Evolutionary conservation across 2,888 invertebrate species (phyloP).

Genomic region (Dichetophora obliterata): DNA sequence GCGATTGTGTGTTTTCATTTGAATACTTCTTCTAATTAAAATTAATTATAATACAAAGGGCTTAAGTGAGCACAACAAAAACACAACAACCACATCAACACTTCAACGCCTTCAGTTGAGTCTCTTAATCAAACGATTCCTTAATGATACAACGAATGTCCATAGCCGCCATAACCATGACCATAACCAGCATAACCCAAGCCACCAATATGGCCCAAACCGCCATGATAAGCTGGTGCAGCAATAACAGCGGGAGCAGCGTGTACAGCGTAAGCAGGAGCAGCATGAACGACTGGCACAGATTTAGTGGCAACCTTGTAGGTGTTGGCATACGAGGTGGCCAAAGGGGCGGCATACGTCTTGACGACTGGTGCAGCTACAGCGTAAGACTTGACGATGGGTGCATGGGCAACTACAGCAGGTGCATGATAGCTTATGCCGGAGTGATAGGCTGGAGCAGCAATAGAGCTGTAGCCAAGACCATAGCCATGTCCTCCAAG

Average conservation of each 20-base stretch:
- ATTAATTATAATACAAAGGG: not conserved
- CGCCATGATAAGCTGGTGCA: constrained; percentile 54
- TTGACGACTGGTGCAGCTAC: constrained; percentile 62
- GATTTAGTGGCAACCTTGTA: constrained; percentile 66
- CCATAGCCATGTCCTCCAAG: constrained; percentile 58
- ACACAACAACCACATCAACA: not conserved
- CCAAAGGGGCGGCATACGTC: constrained; percentile 62
- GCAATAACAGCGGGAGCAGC: constrained; percentile 61
- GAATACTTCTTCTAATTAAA: not conserved
- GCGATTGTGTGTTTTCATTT: not conserved
- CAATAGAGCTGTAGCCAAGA: constrained; percentile 47
- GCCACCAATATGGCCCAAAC: constrained; percentile 51
- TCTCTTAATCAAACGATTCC: not conserved
- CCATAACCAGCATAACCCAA: constrained; percentile 49
- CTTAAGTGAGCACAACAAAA: not conserved
- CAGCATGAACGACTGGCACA: constrained; percentile 63
- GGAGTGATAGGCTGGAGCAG: constrained; percentile 51
- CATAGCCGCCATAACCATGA: constrained; percentile 40
- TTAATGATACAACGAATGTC: constrained; percentile 60
- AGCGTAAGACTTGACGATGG: constrained; percentile 61
- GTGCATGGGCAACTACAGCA: constrained; percentile 57
- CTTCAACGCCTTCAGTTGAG: not conserved
- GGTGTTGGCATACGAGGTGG: constrained; percentile 68
- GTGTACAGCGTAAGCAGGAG: constrained; percentile 56
- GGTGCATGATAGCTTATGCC: constrained; percentile 53